phyloP scores from a whole-genome alignment of 2,797 vertebrate species.

The Sebastes glaucus region DNA sequence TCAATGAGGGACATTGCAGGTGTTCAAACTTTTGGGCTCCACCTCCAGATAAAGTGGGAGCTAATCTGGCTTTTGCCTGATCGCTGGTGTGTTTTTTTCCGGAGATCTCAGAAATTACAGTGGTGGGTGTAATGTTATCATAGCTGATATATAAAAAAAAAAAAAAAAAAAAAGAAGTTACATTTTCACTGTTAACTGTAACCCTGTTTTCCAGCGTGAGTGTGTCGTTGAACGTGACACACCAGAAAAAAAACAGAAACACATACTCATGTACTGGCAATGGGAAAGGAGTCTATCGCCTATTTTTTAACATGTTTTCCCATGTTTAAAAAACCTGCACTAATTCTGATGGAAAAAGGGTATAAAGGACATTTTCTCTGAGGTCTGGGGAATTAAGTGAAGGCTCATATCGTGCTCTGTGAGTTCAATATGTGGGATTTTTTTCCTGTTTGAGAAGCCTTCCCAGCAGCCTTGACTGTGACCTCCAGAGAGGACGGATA shows the following conservation, averaged over 20 bases:
- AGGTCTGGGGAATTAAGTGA: constrained; percentile 28
- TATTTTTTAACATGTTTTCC: background rate
- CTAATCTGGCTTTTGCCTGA: no score
- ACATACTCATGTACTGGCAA: background rate
- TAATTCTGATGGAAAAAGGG: background rate
- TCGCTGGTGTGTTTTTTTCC: no score
- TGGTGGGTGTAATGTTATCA: background rate
- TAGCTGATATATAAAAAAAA: background rate
- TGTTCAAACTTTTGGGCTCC: no score
- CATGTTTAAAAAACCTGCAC: background rate
- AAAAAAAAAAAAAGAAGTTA: no score
- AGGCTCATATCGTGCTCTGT: constrained; percentile 25
- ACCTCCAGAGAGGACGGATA: constrained; percentile 67
- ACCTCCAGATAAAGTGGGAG: no score
- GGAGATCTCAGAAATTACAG: no score
- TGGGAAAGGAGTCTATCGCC: background rate
- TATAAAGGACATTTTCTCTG: background rate
- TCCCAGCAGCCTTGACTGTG: constrained; percentile 56
- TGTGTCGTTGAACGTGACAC: background rate
- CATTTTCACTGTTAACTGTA: background rate
- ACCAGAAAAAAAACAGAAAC: background rate
- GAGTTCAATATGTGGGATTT: constrained; percentile 47
- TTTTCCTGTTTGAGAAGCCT: constrained; percentile 55
- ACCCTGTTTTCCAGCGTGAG: background rate
- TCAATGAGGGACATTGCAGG: no score